Evolutionary conservation across 53 echinoderm and acorn worm genomes (phyloP).

Genomic region (Stichopus horrens): DNA sequence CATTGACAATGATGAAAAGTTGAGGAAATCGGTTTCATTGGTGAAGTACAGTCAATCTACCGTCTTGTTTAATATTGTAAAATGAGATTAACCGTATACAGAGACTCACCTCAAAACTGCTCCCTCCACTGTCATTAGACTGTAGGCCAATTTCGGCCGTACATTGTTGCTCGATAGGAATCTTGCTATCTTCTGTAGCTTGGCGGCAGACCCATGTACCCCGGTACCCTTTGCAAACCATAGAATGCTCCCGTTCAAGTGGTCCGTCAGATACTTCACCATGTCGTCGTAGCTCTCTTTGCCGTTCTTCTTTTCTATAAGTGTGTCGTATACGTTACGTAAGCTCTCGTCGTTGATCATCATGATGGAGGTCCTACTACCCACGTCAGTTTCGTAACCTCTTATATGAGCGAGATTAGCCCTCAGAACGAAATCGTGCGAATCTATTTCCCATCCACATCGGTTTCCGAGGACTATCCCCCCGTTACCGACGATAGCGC

Average conservation of each 20-base stretch:
- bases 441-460: conserved; percentile 10
- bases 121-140: not conserved
- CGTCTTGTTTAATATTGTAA: too few relatives aligned
- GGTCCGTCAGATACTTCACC: not conserved
- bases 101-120: too few relatives aligned
- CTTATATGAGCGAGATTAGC: not conserved
- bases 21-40: too few relatives aligned
- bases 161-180: not conserved
- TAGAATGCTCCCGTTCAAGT: not conserved
- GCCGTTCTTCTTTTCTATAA: not conserved
- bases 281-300: not conserved
- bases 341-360: conserved; percentile 20
- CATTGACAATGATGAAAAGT: too few relatives aligned
- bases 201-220: conserved; percentile 1
- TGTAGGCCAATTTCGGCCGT: not conserved
- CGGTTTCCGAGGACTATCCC: not conserved
- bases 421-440: conserved; percentile 1
- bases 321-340: not conserved
- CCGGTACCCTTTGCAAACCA: conserved; percentile 26
- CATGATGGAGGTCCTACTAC: not conserved
- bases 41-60: too few relatives aligned
- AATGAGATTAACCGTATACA: too few relatives aligned
- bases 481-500: not conserved
- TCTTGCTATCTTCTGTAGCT: not conserved
- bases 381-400: not conserved